Evolutionary conservation across 1,140 invertebrate species (phyloP), one percentile per base, ranked within the genome.

Genomic region (Andrena cerasifolii): DNA sequence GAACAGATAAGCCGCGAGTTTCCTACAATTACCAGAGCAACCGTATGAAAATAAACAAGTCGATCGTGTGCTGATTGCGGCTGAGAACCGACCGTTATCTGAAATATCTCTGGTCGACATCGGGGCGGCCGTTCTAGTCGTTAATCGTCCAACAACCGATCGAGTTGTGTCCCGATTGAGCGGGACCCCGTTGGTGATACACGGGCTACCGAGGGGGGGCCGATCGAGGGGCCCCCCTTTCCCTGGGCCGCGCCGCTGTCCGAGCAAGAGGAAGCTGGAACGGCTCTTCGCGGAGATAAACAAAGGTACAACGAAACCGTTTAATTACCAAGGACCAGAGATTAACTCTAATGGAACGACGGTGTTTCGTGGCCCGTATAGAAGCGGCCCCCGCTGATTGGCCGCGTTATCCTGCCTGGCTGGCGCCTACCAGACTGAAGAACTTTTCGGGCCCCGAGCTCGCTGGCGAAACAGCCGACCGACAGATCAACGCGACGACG

Each of bases 281-380:
- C 58, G 24, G n/a, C 16, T 72, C 67, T 63, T 71, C 80, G 79
- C 51, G 66, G 68, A 80, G 86, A 88, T 85, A 86, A 88, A 86
- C 84, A 85, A 86, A 80, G 73, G 79, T 87, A 86, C 85, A 88
- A 83, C 84, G 86, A 84, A 88, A 89, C 84, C 86, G 86, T 89
- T 89, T 89, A 89, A 89, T 89, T 89, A 88, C 86, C 81, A 82
- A 82, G 70, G 80, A 68, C 78, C 75, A 54, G 62, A 89, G 85
- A 89, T 89, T 89, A 89, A 86, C 88, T 86, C 87, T 89, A 89
- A 89, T 89, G 88, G 88, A 89, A 89, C 86, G 88, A 85, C 78
- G 83, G 71, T 89, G 88, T 89, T 89, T 86, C 80, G 76, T 78
- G 54, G 56, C 66, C 56, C 73, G 49, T 54, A 77, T 54, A 43